Conservation (phyloP, 2,797 vertebrate genomes). For the Vultur gryphus region DNA sequence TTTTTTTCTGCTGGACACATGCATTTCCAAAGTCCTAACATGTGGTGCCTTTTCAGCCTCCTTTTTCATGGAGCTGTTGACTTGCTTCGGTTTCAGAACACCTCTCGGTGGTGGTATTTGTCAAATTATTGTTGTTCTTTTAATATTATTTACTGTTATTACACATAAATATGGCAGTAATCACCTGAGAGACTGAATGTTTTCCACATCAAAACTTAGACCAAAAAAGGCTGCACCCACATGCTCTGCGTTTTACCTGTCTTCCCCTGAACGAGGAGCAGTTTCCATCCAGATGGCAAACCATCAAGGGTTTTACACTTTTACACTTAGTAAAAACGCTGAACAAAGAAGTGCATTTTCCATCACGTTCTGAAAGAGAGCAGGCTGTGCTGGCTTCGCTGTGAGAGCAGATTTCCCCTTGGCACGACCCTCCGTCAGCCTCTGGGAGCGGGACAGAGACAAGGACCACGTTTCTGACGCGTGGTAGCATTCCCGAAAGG, state of each 20-base stretch:
- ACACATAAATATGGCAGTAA: not conserved
- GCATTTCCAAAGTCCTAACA: not conserved
- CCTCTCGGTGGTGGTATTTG: not conserved
- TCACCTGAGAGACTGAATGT: not conserved
- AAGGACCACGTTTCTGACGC: accelerated
- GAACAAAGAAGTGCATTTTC: conserved; percentile 58
- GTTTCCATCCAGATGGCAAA: conserved; percentile 51
- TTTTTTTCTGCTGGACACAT: not conserved
- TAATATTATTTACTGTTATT: not conserved
- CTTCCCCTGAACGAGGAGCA: not conserved
- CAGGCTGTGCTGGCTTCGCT: not conserved
- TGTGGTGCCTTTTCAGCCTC: not conserved
- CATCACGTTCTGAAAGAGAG: conserved; percentile 36
- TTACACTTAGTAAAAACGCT: conserved; percentile 41
- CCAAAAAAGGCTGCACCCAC: not conserved
- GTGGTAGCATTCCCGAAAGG: not conserved
- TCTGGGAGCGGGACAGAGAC: not conserved
- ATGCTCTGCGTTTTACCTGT: not conserved
- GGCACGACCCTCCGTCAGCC: not conserved
- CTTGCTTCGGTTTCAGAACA: not conserved
- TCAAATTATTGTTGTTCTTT: not conserved
- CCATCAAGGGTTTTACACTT: conserved; percentile 55
- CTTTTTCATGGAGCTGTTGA: not conserved
- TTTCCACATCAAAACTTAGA: conserved; percentile 20
- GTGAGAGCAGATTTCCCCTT: conserved; percentile 25